Evolutionary conservation across 1,140 invertebrate species (phyloP).

Genomic region (Eurosta solidaginis): DNA sequence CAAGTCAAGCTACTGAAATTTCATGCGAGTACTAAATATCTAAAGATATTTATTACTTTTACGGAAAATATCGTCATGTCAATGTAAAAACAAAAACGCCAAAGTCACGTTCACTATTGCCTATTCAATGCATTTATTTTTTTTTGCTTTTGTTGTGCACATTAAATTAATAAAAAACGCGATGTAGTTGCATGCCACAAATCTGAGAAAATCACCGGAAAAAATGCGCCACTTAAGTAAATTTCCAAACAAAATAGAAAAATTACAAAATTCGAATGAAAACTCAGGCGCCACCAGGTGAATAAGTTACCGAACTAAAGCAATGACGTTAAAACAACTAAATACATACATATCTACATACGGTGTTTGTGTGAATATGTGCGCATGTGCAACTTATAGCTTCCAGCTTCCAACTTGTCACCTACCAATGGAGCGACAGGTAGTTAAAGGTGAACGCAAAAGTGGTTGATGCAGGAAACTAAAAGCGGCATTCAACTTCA

Average conservation of each 20-base stretch:
- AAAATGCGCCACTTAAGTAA: conserved; percentile 23
- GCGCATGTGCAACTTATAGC: neutral
- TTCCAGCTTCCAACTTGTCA: neutral
- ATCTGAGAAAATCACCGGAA: conserved; percentile 3
- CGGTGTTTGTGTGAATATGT: neutral
- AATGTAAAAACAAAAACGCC: neutral
- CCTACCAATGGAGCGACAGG: neutral
- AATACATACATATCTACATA: too few species aligned
- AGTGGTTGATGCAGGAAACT: conserved; percentile 16
- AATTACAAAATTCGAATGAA: neutral
- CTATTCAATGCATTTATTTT: neutral
- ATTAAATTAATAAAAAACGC: conserved; percentile 14
- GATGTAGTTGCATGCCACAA: conserved; percentile 8
- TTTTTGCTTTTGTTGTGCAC: neutral
- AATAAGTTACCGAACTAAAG: neutral
- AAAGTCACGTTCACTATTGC: neutral
- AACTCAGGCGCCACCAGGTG: neutral
- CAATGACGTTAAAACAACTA: too few species aligned
- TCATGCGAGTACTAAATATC: neutral
- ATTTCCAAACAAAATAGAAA: conserved; percentile 9
- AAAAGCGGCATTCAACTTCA: conserved; percentile 26
- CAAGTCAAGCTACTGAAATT: neutral
- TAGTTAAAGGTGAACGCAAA: neutral
- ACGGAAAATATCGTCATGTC: neutral
- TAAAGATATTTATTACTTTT: neutral